phyloP scores from a whole-genome alignment of 2,797 vertebrate species.

The Alcedo quadribrachys region DNA sequence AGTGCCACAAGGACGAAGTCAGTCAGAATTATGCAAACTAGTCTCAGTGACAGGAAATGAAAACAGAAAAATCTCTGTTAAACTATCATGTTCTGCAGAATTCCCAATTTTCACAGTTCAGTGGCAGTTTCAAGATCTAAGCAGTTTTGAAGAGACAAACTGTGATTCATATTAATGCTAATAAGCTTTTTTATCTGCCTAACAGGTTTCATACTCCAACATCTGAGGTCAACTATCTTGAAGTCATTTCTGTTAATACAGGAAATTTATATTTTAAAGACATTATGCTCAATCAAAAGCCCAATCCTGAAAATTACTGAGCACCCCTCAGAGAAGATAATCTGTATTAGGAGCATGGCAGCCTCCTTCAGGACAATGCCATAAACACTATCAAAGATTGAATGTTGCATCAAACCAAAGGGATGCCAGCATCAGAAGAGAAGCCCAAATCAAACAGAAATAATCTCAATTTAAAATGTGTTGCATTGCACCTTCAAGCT shows the following conservation, averaged over 20 bases:
- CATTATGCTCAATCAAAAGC: not conserved
- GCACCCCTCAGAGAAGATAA: not conserved
- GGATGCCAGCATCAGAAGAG: not conserved
- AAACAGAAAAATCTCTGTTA: not conserved
- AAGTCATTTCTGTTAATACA: not conserved
- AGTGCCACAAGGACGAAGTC: not conserved
- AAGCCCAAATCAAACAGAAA: not conserved
- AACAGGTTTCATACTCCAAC: not conserved
- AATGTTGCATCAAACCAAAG: not conserved
- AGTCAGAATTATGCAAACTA: not conserved
- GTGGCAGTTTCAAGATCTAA: not conserved
- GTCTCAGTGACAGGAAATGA: not conserved
- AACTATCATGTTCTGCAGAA: not conserved
- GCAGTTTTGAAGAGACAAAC: not conserved
- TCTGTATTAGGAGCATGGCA: not conserved
- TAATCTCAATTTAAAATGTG: not conserved
- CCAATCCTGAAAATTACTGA: not conserved
- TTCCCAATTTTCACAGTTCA: slow-evolving; percentile 9
- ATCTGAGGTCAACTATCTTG: not conserved
- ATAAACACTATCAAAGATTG: not conserved
- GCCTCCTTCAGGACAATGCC: not conserved
- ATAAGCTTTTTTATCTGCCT: not conserved
- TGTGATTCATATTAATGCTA: not conserved
- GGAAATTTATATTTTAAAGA: not conserved
- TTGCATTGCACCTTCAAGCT: not conserved